A percentile compares a stretch with the other conserved stretches of the same genome.
Conservation (phyloP, 1,140 invertebrate genomes). For the Elysia chlorotica region DNA sequence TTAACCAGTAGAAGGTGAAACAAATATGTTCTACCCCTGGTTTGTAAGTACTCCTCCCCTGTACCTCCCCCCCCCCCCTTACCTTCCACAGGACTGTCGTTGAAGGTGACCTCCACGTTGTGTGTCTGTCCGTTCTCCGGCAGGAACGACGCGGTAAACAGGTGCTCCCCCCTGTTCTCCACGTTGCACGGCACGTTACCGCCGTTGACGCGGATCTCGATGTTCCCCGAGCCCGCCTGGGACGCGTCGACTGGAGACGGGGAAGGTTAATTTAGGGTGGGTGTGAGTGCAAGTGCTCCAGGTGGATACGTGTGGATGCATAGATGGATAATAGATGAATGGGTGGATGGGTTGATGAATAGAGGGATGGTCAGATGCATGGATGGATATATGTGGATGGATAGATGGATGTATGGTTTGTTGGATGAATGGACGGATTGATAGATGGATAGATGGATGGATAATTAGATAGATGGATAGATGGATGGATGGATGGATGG, state of each 20-base stretch:
- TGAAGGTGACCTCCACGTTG: slow-evolving; percentile 97
- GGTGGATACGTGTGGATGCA: too few relatives aligned
- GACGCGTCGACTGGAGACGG: slow-evolving; percentile 91
- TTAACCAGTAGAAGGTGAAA: too few relatives aligned
- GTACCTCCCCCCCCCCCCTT: too few relatives aligned
- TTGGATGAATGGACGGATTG: not conserved
- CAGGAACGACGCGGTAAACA: slow-evolving; percentile 82
- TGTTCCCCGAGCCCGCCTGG: slow-evolving; percentile 90
- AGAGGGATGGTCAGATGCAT: not conserved
- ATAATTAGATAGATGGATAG: not conserved
- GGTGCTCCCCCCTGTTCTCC: slow-evolving; percentile 86
- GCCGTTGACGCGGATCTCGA: slow-evolving; percentile 95
- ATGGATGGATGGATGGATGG: not conserved
- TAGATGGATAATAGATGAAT: too few relatives aligned
- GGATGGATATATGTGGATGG: not conserved
- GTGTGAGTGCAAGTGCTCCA: too few relatives aligned
- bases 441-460: not conserved
- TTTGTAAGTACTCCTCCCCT: too few relatives aligned
- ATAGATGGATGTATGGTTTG: not conserved
- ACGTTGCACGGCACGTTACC: slow-evolving; percentile 94
- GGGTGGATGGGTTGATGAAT: not conserved
- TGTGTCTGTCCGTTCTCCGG: slow-evolving; percentile 90
- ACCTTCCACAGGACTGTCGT: slow-evolving; percentile 93
- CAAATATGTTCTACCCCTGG: too few relatives aligned
- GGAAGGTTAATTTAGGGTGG: too few relatives aligned